phyloP scores from a whole-genome alignment of 2,113 vertebrate species.

The Syrrhaptes paradoxus region DNA sequence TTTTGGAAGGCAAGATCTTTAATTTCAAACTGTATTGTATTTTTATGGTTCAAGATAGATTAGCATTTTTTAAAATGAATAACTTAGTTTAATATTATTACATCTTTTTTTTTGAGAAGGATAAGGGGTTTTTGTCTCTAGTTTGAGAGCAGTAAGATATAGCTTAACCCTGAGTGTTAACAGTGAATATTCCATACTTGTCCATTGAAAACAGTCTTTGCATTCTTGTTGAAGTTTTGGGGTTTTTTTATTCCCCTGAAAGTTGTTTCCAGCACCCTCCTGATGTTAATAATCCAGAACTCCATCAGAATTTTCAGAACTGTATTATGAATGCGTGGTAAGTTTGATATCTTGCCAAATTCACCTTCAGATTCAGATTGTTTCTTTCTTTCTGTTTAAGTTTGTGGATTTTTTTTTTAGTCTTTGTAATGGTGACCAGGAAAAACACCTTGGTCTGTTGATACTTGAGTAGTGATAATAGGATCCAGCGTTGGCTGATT shows the following conservation, averaged over 20 bases:
- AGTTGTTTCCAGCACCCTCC: not conserved
- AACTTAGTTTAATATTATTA: not conserved
- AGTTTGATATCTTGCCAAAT: not conserved
- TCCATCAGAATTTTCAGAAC: not conserved
- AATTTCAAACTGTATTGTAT: not conserved
- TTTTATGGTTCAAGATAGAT: not conserved
- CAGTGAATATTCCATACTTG: not conserved
- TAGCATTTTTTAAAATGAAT: not conserved
- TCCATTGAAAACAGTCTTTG: not conserved
- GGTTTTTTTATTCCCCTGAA: rapidly evolving
- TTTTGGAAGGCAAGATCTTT: not conserved
- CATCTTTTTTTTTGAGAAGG: not conserved
- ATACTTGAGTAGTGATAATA: not conserved
- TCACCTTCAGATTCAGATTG: not conserved
- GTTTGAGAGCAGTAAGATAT: not conserved
- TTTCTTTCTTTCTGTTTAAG: not conserved
- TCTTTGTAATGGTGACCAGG: not conserved
- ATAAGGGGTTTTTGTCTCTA: rapidly evolving
- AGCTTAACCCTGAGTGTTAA: not conserved
- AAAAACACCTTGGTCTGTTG: not conserved
- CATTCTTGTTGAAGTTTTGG: not conserved
- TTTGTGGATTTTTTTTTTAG: not conserved
- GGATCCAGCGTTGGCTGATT: not conserved
- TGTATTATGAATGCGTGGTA: not conserved
- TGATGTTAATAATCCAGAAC: not conserved